phyloP scores from a whole-genome alignment of 1,140 invertebrate species.

The Littorina saxatilis region DNA sequence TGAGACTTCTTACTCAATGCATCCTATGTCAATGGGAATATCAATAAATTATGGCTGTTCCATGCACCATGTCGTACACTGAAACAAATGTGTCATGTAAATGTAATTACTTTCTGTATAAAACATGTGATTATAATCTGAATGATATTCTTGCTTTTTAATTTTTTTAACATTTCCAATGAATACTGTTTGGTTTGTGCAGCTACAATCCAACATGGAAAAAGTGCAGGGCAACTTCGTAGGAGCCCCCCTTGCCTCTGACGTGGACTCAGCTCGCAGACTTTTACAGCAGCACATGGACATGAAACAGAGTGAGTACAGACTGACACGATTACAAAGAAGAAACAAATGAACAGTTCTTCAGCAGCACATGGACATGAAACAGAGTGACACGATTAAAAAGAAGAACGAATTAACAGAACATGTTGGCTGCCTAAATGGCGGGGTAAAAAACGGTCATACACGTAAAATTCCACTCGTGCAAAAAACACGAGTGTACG shows the following conservation, averaged over 20 bases:
- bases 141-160: not conserved
- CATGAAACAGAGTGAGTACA: conserved; percentile 72
- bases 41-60: too few relatives aligned
- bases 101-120: too few relatives aligned
- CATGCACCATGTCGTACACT: too few relatives aligned
- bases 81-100: too few relatives aligned
- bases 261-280: conserved; percentile 78
- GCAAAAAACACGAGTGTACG: too few relatives aligned
- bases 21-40: too few relatives aligned
- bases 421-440: too few relatives aligned
- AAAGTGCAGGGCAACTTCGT: conserved; percentile 76
- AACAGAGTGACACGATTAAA: conserved; percentile 62
- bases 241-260: conserved; percentile 65
- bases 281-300: conserved; percentile 76
- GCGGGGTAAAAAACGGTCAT: too few relatives aligned
- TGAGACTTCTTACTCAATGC: too few relatives aligned
- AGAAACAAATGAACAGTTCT: conserved; percentile 53
- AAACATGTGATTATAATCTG: not conserved
- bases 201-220: conserved; percentile 84
- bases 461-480: too few relatives aligned
- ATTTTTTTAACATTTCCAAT: not conserved
- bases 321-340: not conserved
- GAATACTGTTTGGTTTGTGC: conserved; percentile 65
- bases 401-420: too few relatives aligned
- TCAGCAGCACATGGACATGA: conserved; percentile 74